Conservation (phyloP, 1,140 invertebrate species). For the Papilio xuthus region DNA sequence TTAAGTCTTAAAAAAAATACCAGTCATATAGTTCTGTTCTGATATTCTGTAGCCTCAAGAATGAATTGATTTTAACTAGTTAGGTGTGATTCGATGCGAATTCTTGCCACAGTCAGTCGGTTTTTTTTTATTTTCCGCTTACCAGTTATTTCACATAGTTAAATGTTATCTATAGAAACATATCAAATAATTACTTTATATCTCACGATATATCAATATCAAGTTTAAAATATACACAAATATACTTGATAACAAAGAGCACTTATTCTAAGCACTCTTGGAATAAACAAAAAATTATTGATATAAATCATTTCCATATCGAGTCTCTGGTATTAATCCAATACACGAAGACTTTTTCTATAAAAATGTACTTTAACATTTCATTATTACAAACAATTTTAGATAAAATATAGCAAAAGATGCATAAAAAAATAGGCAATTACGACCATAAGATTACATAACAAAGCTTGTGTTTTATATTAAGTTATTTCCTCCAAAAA, state of each 20-base stretch:
- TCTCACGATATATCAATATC: not conserved
- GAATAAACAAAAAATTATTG: constrained; percentile 2
- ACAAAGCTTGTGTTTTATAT: not conserved
- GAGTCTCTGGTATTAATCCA: not conserved
- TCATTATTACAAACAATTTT: not conserved
- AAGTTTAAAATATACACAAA: not conserved
- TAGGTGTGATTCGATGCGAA: too few relatives aligned
- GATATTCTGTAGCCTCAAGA: too few relatives aligned
- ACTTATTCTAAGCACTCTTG: not conserved
- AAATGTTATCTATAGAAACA: too few relatives aligned
- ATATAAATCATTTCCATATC: not conserved
- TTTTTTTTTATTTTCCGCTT: too few relatives aligned
- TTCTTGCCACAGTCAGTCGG: too few relatives aligned
- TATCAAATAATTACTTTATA: too few relatives aligned
- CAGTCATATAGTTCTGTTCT: too few relatives aligned
- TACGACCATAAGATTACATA: not conserved
- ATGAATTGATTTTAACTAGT: too few relatives aligned
- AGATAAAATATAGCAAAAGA: not conserved
- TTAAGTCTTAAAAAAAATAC: too few relatives aligned
- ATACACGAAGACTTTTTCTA: too few relatives aligned
- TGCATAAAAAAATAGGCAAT: not conserved
- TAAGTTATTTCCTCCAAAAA: not conserved
- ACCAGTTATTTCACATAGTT: too few relatives aligned
- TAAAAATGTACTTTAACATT: not conserved
- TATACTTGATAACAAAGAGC: not conserved